Evolutionary conservation across 2,797 vertebrate genomes (phyloP).

Genomic region (Hippoglossus hippoglossus): DNA sequence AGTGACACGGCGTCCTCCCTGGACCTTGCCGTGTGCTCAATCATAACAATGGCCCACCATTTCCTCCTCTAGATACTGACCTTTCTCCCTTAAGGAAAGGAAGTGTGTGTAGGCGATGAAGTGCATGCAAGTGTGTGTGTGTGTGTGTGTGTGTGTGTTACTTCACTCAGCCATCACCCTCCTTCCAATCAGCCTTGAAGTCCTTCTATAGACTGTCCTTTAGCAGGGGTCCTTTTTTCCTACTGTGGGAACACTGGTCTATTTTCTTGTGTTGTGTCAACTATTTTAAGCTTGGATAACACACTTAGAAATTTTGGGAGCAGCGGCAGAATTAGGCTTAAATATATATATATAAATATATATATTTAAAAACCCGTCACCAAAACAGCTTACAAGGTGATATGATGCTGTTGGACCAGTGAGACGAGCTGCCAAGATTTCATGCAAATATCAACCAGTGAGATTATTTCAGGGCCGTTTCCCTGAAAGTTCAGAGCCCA

Average conservation of each 20-base stretch:
- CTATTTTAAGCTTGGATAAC: constrained; percentile 54
- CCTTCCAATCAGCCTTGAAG: constrained; percentile 67
- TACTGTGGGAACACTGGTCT: constrained; percentile 26
- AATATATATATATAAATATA: constrained; percentile 29
- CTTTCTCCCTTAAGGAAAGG: constrained; percentile 78
- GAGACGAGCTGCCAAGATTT: constrained; percentile 55
- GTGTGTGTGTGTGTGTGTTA: constrained; percentile 12
- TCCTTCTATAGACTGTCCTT: constrained; percentile 61
- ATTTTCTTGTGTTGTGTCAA: constrained; percentile 30
- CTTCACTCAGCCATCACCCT: constrained; percentile 53
- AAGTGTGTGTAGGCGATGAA: constrained; percentile 44
- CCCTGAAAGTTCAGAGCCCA: constrained; percentile 35
- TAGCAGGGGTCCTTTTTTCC: constrained; percentile 11
- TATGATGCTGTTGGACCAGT: constrained; percentile 37
- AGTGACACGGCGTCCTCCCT: constrained; percentile 80
- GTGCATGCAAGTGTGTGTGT: constrained; percentile 32
- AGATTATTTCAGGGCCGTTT: constrained; percentile 52
- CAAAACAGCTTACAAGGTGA: constrained; percentile 55
- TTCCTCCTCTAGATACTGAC: constrained; percentile 80
- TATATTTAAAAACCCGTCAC: constrained; percentile 45
- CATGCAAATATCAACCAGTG: constrained; percentile 52
- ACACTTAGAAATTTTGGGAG: constrained; percentile 22
- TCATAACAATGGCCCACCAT: constrained; percentile 83
- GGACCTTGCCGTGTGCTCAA: constrained; percentile 81
- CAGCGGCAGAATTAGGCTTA: constrained; percentile 30